Percentiles rank a stretch among this genome's conserved stretches.
phyloP scores from a whole-genome alignment of 2,113 vertebrate species.

The Pyrgilauda ruficollis region DNA sequence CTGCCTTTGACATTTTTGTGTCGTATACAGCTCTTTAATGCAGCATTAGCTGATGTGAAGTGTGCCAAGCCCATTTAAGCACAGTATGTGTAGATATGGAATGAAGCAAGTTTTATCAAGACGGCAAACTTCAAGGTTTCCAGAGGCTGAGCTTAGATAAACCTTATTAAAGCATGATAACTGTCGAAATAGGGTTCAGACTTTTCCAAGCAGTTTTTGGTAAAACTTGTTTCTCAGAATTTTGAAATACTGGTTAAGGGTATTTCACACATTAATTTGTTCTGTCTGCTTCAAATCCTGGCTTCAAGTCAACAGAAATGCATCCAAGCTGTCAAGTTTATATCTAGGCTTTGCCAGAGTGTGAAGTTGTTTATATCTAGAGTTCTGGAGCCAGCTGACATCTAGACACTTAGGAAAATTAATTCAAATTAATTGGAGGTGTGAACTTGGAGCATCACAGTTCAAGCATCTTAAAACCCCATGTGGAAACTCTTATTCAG shows the following conservation, averaged over 20 bases:
- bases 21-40: constrained; percentile 29
- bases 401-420: constrained; percentile 64
- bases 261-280: constrained; percentile 55
- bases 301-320: constrained; percentile 58
- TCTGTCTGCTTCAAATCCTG: constrained; percentile 61
- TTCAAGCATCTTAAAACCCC: constrained; percentile 58
- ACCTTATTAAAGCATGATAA: constrained; percentile 43
- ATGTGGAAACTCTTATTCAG: constrained; percentile 65
- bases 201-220: constrained; percentile 34
- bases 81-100: neutral
- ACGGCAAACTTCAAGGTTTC: constrained; percentile 39
- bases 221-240: constrained; percentile 40
- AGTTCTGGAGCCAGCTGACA: constrained; percentile 60
- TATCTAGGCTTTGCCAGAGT: constrained; percentile 62
- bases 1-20: constrained; percentile 52
- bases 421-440: constrained; percentile 68
- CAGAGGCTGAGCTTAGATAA: constrained; percentile 52
- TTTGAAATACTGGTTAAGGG: constrained; percentile 24
- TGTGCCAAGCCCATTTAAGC: constrained; percentile 31
- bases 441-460: constrained; percentile 49
- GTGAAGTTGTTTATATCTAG: constrained; percentile 65
- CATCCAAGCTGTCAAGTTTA: constrained; percentile 67
- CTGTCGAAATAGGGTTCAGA: constrained; percentile 10
- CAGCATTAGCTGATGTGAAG: constrained; percentile 31
- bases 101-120: constrained; percentile 51